Base-by-base conservation (phyloP, 2,113 vertebrate genomes). In the Syngnathus typhle region DNA sequence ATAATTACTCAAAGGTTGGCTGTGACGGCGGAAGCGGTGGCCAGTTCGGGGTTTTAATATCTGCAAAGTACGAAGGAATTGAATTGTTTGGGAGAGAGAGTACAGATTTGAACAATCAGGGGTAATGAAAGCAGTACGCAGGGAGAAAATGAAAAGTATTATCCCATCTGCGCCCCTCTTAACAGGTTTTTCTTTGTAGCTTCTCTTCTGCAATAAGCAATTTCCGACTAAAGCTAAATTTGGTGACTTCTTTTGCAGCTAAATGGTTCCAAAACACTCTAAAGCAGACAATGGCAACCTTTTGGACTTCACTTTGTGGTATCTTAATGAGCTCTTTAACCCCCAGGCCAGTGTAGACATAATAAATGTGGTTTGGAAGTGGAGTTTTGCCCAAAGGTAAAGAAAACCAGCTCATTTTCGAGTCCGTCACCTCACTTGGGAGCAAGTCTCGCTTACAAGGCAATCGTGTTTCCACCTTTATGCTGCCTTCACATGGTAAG, bases 191-290 rank as follows among this genome's bases (percentile, higher is more conserved):
- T 62, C 70, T 64, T 56, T 68, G 80, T 74, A 80, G 71, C 71
- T 81, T 84, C 80, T 78, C 67, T 83, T 87, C 78, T 80, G 83
- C 78, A 85, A 84, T 87, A 85, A 84, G 82, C 81, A 77, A 78
- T 85, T 88, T 79, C 72, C 63, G 47, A 90, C 89, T 82, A 85
- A 85, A 79, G 77, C 78, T 76, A 88, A 86, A 87, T 84, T 85
- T 87, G 89, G 89, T 88, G 79, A 81, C 84, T 89, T 77, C 74
- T 77, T 82, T 74, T 13, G 41, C 81, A 87, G 81, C 78, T 84
- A 89, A 91, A 90, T 90, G 74, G 85, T 81, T 85, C 81, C 58
- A 85, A 86, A 91, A 89, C 82, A 86, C 78, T 87, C 80, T 32
- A 78, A 81, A 84, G 74, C 71, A 83, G 80, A 86, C 73, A 60